Evolutionary conservation across 2,113 vertebrate genomes (phyloP).

Genomic region (Rhizomys pruinosus): DNA sequence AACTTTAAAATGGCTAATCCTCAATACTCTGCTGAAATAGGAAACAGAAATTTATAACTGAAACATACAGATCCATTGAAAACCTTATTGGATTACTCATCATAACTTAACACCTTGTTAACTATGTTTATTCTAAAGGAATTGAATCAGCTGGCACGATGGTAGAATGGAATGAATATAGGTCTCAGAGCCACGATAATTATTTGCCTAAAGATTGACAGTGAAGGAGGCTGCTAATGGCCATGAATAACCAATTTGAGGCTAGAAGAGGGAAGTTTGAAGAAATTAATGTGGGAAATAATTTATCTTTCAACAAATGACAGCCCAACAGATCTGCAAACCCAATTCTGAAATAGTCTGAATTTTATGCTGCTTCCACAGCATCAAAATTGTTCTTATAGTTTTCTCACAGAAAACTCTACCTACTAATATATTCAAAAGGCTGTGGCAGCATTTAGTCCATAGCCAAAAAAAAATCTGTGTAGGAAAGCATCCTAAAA

Average conservation of each 20-base stretch:
- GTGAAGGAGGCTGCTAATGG: not conserved
- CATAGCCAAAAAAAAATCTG: conserved; percentile 5
- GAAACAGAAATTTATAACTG: conserved; percentile 13
- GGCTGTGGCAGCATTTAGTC: not conserved
- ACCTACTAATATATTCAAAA: not conserved
- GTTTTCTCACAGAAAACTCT: conserved; percentile 25
- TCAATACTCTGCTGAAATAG: not conserved
- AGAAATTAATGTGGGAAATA: conserved; percentile 1
- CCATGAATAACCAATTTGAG: not conserved
- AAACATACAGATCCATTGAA: conserved; percentile 40
- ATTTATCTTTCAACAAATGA: not conserved
- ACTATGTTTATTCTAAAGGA: not conserved
- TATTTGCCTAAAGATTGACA: not conserved
- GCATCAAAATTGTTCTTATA: not conserved
- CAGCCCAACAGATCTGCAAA: conserved; percentile 13
- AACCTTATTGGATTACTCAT: conserved; percentile 6
- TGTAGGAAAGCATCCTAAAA: conserved; percentile 20
- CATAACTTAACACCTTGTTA: conserved; percentile 1
- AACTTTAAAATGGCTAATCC: conserved; percentile 32
- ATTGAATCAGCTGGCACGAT: not conserved
- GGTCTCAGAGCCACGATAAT: not conserved
- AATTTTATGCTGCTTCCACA: conserved; percentile 35
- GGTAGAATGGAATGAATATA: not conserved
- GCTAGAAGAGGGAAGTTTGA: not conserved
- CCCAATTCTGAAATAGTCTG: not conserved